Evolutionary conservation across 2,797 vertebrate genomes (phyloP), one percentile per base, ranked within the genome.

Genomic region (Sebastes vulpes): DNA sequence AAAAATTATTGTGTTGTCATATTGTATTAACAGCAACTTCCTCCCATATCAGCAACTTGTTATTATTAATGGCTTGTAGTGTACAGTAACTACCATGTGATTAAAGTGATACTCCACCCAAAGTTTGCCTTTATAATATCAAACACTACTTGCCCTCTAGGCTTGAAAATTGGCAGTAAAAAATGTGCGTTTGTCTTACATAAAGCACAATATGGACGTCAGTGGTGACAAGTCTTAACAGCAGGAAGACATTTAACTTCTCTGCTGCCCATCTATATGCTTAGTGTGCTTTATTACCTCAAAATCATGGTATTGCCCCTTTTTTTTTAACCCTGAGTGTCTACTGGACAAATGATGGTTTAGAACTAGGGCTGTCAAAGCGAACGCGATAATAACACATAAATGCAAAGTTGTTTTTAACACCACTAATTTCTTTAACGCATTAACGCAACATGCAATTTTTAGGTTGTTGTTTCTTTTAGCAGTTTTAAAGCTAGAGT

Each of bases 71-170:
- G 25, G 21, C 18, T 2, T 73, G 11, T 29, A 64, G 18, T 48
- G 48, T 7, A 66, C 29, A 14, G 42, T 31, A 25, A 52, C 67
- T 38, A 12, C 59, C 6, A 21, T 53, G 25, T 48, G 10, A 56
- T 74, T 70, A 26, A 83, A 72, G 50, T 70, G 18, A 57, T 12
- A 56, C 68, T 48, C 68, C 16, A 46, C 6, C 42, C 38, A n/a
- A 63, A 42, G 18, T 28, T 21, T 58, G 18, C 8, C 23, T 53
- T 58, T 16, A 42, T 0, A 26, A 57, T 46, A 64, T 18, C 8
- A 23, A 42, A 60, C 54, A 18, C 21, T 1, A 4, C 16, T 52
- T 21, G 1, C 4, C 18, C 56, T 25, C 14, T 38, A 18, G 14
- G 35, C 56, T 63, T 46, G 5, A 35, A 38, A 59, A 23, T 8